Base-by-base conservation (phyloP, 2,888 invertebrate species). In the Ornithoptera priamus region DNA sequence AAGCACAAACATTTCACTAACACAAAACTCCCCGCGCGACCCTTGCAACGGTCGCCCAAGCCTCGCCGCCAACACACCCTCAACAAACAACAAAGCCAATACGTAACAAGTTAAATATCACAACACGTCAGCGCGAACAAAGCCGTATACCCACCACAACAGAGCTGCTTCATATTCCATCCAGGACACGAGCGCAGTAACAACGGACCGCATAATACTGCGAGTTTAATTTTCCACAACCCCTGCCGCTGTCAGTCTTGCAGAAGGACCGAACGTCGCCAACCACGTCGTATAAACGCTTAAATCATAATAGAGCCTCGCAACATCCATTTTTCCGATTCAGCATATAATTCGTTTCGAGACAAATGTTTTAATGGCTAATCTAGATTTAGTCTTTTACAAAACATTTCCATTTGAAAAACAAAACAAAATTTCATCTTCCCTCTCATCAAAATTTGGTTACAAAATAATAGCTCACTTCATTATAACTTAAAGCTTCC, bases 101-200 rank as follows among this genome's bases (percentile, higher is more conserved):
- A 61, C 61, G 30, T 66, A 70, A 70, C 70, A 70, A 67, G 20
- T 79, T 81, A 81, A 84, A 85, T 89, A 89, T 90, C 89, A 90
- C 90, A 90, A 88, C 84, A 88, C 81, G 79, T 83, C 81, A 85
- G 85, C 82, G 82, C 85, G 83, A 86, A 87, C 77, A 73, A 89
- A 89, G 86, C 88, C 86, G 88, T 87, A 86, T 85, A 88, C 87
- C 79, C 72, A 73, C 7, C 59, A 42, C 50, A 62, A 77, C 74
- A 73, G 77, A 76, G 71, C 73, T 72, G 70, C 72, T 60, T 60
- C 64, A 64, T 57, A 65, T 62, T 75, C 61, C 39, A 68, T 65
- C 73, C 68, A 73, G 74, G 73, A 72, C 65, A 22, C 59, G 62
- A 20, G 5, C 20, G 20, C 59, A 36, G 20, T 58, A 67, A 63